phyloP scores from a whole-genome alignment of 2,888 invertebrate genomes.

The Brachyopa scutellaris region DNA sequence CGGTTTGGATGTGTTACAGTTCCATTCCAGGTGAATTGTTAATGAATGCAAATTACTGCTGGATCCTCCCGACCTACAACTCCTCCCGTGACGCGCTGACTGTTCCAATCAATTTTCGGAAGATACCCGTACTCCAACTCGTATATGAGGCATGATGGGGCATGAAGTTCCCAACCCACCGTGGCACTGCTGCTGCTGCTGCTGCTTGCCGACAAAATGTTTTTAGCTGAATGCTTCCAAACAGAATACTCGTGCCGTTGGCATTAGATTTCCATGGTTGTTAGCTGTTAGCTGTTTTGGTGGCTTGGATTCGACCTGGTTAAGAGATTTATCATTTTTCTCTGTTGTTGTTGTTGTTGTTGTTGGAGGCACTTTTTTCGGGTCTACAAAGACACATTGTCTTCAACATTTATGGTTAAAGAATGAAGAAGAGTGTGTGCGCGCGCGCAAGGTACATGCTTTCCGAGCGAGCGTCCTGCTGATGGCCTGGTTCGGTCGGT shows the following conservation, averaged over 20 bases:
- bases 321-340: constrained; percentile 73
- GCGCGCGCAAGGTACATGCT: constrained; percentile 36
- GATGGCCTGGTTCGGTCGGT: constrained; percentile 60
- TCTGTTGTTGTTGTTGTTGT: constrained; percentile 20
- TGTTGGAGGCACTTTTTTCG: constrained; percentile 22
- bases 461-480: constrained; percentile 38
- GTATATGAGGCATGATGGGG: constrained; percentile 45
- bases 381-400: constrained; percentile 52
- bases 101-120: constrained; percentile 72
- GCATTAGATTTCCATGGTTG: constrained; percentile 72
- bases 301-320: constrained; percentile 71
- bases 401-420: too few species aligned
- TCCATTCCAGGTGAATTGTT: constrained; percentile 67
- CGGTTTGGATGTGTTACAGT: constrained; percentile 69
- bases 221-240: constrained; percentile 61
- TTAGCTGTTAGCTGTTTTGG: constrained; percentile 68
- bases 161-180: constrained; percentile 69
- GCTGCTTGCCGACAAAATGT: constrained; percentile 64
- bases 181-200: constrained; percentile 27
- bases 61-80: constrained; percentile 62
- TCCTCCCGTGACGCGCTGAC: constrained; percentile 49
- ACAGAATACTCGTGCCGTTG: constrained; percentile 70
- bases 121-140: constrained; percentile 34
- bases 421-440: too few species aligned
- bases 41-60: constrained; percentile 71